These are phyloP conservation scores for Ooceraea biroi DNA, from an alignment of 1,140 invertebrate species.

Conservation along the genomic window DNA sequence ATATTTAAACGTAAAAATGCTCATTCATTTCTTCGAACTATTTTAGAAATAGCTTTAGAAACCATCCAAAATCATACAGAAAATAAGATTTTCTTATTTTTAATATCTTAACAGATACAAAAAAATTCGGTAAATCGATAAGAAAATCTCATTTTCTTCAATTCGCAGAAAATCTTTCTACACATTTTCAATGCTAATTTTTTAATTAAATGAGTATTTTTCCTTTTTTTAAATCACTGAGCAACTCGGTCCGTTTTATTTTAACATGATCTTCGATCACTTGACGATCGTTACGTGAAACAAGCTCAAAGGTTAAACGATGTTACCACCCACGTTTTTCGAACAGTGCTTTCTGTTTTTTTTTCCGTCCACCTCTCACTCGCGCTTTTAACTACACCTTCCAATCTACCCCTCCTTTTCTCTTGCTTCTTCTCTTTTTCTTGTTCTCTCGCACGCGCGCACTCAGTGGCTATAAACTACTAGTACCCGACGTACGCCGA, in stretches of 20 bases:
- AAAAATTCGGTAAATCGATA: no score
- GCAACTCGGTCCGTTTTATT: neutral
- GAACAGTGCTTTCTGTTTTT: neutral
- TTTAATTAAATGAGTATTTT: no score
- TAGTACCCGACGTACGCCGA: slow-evolving; percentile 69
- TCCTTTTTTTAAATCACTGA: no score
- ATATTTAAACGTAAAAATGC: neutral
- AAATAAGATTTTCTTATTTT: neutral
- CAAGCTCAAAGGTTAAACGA: slow-evolving; percentile 17
- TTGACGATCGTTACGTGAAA: neutral
- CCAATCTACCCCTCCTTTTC: neutral
- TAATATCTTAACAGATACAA: no score
- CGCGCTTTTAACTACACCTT: slow-evolving; percentile 7
- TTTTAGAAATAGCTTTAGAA: slow-evolving; percentile 5
- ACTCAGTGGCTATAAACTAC: slow-evolving; percentile 51
- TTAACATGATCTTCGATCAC: slow-evolving; percentile 26
- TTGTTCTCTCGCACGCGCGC: slow-evolving; percentile 7
- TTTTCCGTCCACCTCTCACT: slow-evolving; percentile 14
- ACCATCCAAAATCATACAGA: neutral
- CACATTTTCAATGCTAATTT: no score
- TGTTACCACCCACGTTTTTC: slow-evolving; percentile 1
- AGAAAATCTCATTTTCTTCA: no score
- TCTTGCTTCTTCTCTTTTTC: slow-evolving; percentile 15
- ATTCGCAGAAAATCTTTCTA: no score
- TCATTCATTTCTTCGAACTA: slow-evolving; percentile 10